These are phyloP conservation scores for Apostichopus parvimensis DNA, from an alignment of 35 echinoderm and acorn worm genomes.

Conservation along the genomic window DNA sequence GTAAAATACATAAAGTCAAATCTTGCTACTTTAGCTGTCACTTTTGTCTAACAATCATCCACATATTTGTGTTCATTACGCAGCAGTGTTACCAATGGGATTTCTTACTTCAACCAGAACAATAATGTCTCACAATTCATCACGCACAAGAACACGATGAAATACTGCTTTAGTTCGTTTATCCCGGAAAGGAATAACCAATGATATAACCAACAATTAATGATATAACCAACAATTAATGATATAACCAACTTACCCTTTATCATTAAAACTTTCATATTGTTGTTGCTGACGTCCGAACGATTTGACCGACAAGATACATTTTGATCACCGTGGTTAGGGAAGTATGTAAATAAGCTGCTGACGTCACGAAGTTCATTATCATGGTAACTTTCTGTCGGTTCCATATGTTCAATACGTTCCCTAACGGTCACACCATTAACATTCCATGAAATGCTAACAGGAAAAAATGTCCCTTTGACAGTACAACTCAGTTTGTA, in stretches of 20 bases:
- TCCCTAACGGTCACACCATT: background rate
- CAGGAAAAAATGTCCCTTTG: background rate
- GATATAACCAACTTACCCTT: background rate
- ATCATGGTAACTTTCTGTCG: background rate
- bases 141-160: no score
- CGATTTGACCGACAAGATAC: background rate
- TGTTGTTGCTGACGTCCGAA: background rate
- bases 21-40: no score
- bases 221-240: background rate
- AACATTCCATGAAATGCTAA: background rate
- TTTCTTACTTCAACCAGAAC: no score
- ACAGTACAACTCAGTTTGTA: background rate
- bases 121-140: no score
- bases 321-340: background rate
- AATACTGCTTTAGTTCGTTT: background rate
- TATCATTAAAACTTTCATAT: background rate
- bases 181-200: background rate
- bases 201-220: background rate
- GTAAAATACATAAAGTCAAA: no score
- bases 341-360: background rate
- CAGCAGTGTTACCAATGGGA: no score
- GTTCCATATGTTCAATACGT: no score
- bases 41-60: no score
- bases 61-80: no score
- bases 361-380: background rate